Conservation (phyloP, 2,113 vertebrate species). For the Sapayoa aenigma region DNA sequence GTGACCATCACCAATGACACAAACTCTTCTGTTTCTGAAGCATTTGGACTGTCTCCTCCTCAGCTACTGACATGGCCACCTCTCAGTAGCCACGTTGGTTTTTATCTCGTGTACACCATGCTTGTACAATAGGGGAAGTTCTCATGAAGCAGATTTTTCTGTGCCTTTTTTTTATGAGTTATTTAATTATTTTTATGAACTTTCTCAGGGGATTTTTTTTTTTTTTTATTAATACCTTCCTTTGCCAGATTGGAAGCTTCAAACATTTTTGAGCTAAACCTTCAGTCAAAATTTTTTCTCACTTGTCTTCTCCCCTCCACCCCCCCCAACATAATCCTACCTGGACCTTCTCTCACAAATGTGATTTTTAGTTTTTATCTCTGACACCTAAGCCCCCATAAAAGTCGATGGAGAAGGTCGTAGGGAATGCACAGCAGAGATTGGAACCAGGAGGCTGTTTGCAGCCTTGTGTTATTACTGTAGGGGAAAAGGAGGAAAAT, state of each 20-base stretch:
- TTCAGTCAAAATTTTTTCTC: background rate
- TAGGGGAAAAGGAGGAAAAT: background rate
- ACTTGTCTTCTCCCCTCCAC: background rate
- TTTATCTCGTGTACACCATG: background rate
- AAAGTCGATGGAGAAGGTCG: background rate
- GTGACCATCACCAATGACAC: background rate
- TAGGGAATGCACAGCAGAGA: background rate
- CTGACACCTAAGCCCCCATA: background rate
- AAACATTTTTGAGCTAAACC: background rate
- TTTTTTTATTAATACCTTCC: background rate
- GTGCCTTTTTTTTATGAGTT: background rate
- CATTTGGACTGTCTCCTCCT: background rate
- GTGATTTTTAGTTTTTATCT: background rate
- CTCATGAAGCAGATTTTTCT: background rate
- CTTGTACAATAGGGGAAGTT: background rate
- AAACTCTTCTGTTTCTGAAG: background rate
- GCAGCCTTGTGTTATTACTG: background rate
- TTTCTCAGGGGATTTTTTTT: background rate
- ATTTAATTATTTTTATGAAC: background rate
- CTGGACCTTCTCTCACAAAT: background rate
- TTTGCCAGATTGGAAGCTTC: background rate
- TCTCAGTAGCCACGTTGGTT: background rate
- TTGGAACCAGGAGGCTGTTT: background rate
- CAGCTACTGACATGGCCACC: accelerated
- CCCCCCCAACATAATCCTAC: background rate